Base-by-base conservation (phyloP, 2,797 vertebrate genomes). In the Rallus crepitans region DNA sequence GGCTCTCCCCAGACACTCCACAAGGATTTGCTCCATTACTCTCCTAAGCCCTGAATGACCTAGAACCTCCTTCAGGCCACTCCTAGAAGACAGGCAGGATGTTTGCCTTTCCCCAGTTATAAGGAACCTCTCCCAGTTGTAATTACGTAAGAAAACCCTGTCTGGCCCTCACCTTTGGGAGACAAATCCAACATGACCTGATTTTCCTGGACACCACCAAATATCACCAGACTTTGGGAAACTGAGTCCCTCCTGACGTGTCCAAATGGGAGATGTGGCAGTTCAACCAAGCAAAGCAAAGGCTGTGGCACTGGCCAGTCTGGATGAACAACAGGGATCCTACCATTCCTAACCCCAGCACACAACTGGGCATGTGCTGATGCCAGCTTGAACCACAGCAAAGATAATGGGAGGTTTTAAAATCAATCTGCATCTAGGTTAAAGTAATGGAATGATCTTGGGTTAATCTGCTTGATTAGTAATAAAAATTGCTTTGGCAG, bases 181-280 rank as follows among this genome's bases (percentile, higher is more conserved):
- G 42, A 45, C 42, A 45, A 45, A 18, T 19, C 42, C 42, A 45
- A 45, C 42, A 20, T 19, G 42, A 45, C 42, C 18, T 6, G 8
- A 19, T 45, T 45, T 19, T 45, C 18, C 42, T 45, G 42, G 42
- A 45, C 19, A 18, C 42, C 81, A 37, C 50, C 72, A 63, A 63
- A 21, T 31, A 28, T 37, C 63, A 55, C 52, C 23, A 35, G 33
- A 24, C 5, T n/a, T 23, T 25, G 4, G 11, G 40, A 69, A 48
- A n/a, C 27, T 21, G 33, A 50, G 39, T 27, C 52, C 30, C 23
- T 59, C 19, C 24, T 48, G 47, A n/a, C 1, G 0, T 6, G 28
- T 35, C 20, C 30, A 11, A 6, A 25, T 12, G 23, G 37, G 11
- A 68, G 24, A 61, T 35, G 40, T 25, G 35, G 28, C 25, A 6